Percentiles rank a stretch among this genome's conserved stretches.
These are phyloP conservation scores for Strix uralensis DNA, from an alignment of 2,113 vertebrate species.

Conservation along the genomic window DNA sequence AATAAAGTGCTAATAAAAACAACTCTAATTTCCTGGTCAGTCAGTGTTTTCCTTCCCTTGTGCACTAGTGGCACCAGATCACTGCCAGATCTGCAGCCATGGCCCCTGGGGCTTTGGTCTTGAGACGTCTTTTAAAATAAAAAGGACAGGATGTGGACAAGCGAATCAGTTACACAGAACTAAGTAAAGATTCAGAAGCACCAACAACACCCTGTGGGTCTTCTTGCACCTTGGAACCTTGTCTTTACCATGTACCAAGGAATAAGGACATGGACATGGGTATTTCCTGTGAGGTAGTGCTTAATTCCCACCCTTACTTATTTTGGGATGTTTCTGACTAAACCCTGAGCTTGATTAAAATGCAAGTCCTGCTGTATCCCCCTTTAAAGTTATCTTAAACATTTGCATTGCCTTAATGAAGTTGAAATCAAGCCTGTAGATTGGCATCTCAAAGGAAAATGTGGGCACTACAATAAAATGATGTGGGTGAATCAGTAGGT, in stretches of 20 bases:
- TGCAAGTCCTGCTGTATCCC: not conserved
- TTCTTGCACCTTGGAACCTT: not conserved
- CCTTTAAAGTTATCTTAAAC: not conserved
- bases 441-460: constrained; percentile 52
- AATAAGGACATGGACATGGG: not conserved
- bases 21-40: constrained; percentile 4
- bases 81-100: not conserved
- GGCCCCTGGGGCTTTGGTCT: not conserved
- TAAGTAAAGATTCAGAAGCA: not conserved
- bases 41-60: not conserved
- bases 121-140: constrained; percentile 3
- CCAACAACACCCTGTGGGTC: fast-evolving
- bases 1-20: constrained; percentile 29
- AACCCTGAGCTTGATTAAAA: not conserved
- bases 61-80: not conserved
- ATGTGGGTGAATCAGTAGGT: constrained; percentile 51
- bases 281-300: not conserved
- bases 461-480: constrained; percentile 46
- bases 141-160: not conserved
- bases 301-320: not conserved
- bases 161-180: not conserved
- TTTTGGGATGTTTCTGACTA: constrained; percentile 24
- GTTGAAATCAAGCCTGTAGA: constrained; percentile 6
- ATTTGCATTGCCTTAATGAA: constrained; percentile 8
- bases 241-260: not conserved